Base-by-base conservation (phyloP, 2,888 invertebrate genomes). In the Cantharis flavilabris region DNA sequence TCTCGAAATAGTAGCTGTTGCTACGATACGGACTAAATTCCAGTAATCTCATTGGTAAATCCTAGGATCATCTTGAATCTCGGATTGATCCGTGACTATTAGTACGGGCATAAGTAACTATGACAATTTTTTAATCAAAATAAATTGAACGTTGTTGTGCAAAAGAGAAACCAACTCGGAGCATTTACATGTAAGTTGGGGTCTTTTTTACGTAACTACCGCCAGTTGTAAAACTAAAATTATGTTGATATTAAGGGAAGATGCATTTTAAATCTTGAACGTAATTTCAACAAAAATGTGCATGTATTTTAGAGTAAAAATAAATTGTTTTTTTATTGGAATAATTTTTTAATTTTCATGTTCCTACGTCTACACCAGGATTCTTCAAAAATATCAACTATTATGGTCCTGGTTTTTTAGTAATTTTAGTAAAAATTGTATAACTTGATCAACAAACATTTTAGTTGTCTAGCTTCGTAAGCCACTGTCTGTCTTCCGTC, bases 401-500 rank as follows among this genome's bases (percentile, higher is more conserved):
- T 20, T 3, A 20, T 20, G 23, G 5, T 5, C 5, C 3, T 23
- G 5, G 5, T 23, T 23, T 5, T 26, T n/a, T 49, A 49, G n/a
- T 85, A 87, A 83, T 5, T 26, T n/a, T 49, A 49, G n/a, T 85
- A 87, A 83, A 86, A 87, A 79, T 86, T 87, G 83, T 92, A 91
- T 76, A 94, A 87, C 84, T 93, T 93, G 80, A 96, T 90, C 80
- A 97, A 91, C 84, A 97, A 91, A 83, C 95, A 93, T 86, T 97
- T 96, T 63, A 98, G 89, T 79, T 94, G 91, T 74, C 98, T 90
- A 0, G 97, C 94, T 89, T 98, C 98, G 84, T 95, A 98, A 0
- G 97, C 95, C 0, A 97, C 97, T 0, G 97, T 97, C 87, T 97
- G 96, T 85, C 95, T 95, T 4, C 96, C 96, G 83, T 86, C 86